Evolutionary conservation across 2,888 invertebrate species (phyloP).

Genomic region (Drosophila nr. fundita): DNA sequence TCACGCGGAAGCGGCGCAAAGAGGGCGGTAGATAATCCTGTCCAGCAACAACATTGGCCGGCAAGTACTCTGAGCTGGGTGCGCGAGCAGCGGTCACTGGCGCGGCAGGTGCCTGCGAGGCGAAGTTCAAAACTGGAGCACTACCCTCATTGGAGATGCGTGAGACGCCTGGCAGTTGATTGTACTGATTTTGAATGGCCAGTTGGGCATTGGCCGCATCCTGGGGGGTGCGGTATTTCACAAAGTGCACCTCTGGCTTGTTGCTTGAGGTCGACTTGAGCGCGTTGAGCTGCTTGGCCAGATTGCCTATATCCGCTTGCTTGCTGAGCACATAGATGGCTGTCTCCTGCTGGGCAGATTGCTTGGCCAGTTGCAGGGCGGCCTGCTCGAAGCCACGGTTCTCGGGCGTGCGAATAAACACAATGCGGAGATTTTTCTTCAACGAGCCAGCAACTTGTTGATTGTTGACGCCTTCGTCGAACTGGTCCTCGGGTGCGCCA

Average conservation of each 20-base stretch:
- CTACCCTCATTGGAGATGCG: constrained; percentile 79
- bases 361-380: constrained; percentile 77
- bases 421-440: constrained; percentile 81
- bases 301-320: constrained; percentile 73
- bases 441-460: constrained; percentile 67
- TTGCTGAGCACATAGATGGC: constrained; percentile 83
- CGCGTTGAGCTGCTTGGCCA: constrained; percentile 77
- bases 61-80: constrained; percentile 59
- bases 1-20: constrained; percentile 74
- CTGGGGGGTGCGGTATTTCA: constrained; percentile 82
- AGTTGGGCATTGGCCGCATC: constrained; percentile 83
- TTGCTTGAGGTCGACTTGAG: constrained; percentile 62
- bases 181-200: constrained; percentile 82
- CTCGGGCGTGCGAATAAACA: constrained; percentile 83
- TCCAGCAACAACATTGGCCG: constrained; percentile 44
- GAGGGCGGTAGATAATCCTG: constrained; percentile 70
- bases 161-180: constrained; percentile 77
- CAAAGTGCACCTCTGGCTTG: constrained; percentile 83
- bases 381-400: constrained; percentile 76
- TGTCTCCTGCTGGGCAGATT: constrained; percentile 79
- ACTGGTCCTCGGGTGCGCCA: constrained; percentile 82
- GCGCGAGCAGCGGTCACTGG: constrained; percentile 23
- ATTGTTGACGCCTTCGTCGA: constrained; percentile 65
- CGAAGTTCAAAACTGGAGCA: constrained; percentile 80
- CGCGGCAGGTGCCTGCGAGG: constrained; percentile 52